phyloP scores from a whole-genome alignment of 2,888 invertebrate species.

The Prenolepis imparis region DNA sequence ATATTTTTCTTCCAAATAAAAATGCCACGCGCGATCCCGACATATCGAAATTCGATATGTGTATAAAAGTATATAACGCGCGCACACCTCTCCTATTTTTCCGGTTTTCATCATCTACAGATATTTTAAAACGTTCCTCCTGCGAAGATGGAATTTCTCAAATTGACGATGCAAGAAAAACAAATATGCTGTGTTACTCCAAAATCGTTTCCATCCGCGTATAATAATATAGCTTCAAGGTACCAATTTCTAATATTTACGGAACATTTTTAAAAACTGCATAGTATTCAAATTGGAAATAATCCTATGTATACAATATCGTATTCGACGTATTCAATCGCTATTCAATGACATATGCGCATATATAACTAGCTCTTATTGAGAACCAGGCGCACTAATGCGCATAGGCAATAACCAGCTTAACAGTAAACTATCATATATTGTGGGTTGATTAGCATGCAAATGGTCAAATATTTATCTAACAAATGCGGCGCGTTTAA shows the following conservation, averaged over 20 bases:
- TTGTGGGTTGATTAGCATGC: conserved; percentile 24
- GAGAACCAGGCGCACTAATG: neutral
- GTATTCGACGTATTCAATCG: neutral
- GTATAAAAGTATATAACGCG: conserved; percentile 19
- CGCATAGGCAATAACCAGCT: conserved; percentile 19
- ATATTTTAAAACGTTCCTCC: conserved; percentile 17
- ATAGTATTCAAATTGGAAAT: neutral
- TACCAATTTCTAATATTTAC: conserved; percentile 16
- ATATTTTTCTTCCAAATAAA: conserved; percentile 36
- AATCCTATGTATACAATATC: neutral
- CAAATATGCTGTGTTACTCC: neutral
- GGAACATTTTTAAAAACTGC: neutral
- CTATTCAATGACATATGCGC: conserved; percentile 12
- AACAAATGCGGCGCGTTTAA: conserved; percentile 5
- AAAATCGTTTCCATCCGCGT: neutral
- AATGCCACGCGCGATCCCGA: conserved; percentile 14
- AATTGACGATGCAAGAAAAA: neutral
- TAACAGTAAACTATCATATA: neutral
- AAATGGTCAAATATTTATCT: conserved; percentile 9
- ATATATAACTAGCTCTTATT: conserved; percentile 4
- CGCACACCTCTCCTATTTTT: neutral
- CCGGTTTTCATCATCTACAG: conserved; percentile 1
- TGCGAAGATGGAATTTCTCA: neutral
- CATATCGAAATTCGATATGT: conserved; percentile 37
- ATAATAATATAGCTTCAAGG: neutral